Percentiles rank a stretch among this genome's conserved stretches.
Evolutionary conservation across 1,140 invertebrate genomes (phyloP).

Genomic region (Apis cerana): DNA sequence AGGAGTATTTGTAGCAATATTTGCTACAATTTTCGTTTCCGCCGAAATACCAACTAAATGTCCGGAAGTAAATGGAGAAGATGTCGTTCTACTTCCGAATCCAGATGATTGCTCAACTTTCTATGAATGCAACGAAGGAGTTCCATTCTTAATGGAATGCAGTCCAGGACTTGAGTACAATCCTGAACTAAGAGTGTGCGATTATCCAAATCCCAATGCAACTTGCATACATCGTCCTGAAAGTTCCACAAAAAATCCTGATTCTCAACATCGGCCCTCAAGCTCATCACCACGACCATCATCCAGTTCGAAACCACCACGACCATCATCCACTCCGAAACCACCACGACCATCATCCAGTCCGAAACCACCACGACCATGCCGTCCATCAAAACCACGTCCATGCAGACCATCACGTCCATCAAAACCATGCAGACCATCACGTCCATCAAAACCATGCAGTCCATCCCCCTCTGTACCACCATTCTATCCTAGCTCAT

Average conservation of each 20-base stretch:
- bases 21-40: background rate
- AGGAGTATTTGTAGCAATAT: background rate
- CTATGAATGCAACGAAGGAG: background rate
- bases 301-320: background rate
- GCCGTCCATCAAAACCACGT: rapidly evolving
- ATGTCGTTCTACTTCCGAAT: background rate
- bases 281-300: too few species aligned
- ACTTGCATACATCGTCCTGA: background rate
- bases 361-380: background rate
- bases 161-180: background rate
- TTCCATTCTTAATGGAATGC: background rate
- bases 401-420: background rate
- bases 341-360: background rate
- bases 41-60: background rate
- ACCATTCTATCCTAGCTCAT: too few species aligned
- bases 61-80: background rate
- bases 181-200: background rate
- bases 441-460: too few species aligned
- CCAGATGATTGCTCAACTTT: constrained; percentile 1
- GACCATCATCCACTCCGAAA: background rate
- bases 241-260: too few species aligned
- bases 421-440: background rate
- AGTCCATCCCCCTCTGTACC: too few species aligned
- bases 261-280: too few species aligned
- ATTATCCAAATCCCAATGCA: background rate